Conservation (phyloP, 2,797 vertebrate species). For the Pagetopsis macropterus region DNA sequence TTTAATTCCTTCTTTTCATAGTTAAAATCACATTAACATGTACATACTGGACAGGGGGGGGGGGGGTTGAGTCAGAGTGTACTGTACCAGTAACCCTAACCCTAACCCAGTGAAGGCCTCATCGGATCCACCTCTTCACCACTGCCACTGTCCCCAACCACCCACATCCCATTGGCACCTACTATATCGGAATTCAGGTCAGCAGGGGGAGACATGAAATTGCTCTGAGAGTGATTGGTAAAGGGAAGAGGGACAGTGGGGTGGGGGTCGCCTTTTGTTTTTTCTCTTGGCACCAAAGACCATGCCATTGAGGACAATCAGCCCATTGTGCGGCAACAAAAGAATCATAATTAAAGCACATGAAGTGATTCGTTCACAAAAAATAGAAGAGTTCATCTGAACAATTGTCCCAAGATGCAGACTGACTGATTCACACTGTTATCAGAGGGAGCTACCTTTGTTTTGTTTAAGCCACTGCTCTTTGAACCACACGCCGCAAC, state of each 20-base stretch:
- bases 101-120: conserved; percentile 27
- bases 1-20: not conserved
- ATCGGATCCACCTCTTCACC: conserved; percentile 35
- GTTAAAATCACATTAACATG: conserved; percentile 13
- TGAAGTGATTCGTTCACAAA: conserved; percentile 69
- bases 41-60: not conserved
- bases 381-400: conserved; percentile 67
- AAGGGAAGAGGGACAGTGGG: conserved; percentile 31
- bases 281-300: conserved; percentile 63
- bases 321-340: conserved; percentile 70
- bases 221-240: conserved; percentile 65
- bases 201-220: conserved; percentile 70
- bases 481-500: conserved; percentile 21
- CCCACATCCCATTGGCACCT: conserved; percentile 76
- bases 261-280: conserved; percentile 44
- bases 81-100: conserved; percentile 1
- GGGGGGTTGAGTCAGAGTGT: conserved; percentile 50
- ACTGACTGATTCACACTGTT: conserved; percentile 53
- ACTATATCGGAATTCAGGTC: conserved; percentile 77
- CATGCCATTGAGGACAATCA: conserved; percentile 71
- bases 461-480: conserved; percentile 8
- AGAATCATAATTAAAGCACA: conserved; percentile 75
- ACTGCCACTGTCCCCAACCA: conserved; percentile 55
- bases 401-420: conserved; percentile 57
- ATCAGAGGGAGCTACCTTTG: conserved; percentile 40